Percentiles rank a stretch among this genome's conserved stretches.
Evolutionary conservation across 2,113 vertebrate genomes (phyloP).

Genomic region (Bambusicola thoracicus): DNA sequence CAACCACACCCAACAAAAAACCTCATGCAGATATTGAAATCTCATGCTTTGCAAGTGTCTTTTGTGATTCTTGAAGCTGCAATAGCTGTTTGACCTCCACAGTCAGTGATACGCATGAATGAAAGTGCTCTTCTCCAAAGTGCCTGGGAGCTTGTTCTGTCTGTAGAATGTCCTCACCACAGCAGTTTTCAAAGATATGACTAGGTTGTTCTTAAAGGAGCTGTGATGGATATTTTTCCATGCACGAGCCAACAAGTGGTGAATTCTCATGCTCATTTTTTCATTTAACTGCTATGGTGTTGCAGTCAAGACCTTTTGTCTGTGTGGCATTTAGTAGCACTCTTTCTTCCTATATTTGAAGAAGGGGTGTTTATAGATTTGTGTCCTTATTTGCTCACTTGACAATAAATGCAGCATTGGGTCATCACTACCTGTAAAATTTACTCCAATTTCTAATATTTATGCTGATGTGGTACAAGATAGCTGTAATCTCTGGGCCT

Average conservation of each 20-base stretch:
- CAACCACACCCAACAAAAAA: not conserved
- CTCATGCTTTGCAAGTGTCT: not conserved
- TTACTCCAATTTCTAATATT: not conserved
- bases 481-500: not conserved
- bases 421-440: not conserved
- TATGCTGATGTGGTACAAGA: not conserved
- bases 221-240: not conserved
- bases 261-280: not conserved
- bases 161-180: not conserved
- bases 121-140: not conserved
- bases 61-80: not conserved
- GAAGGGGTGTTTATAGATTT: not conserved
- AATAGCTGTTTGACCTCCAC: not conserved
- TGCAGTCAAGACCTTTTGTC: not conserved
- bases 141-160: not conserved
- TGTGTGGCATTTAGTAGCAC: not conserved
- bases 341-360: not conserved
- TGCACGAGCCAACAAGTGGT: fast-evolving
- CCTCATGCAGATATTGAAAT: not conserved
- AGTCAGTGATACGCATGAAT: not conserved
- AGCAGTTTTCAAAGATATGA: not conserved
- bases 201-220: not conserved
- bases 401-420: not conserved
- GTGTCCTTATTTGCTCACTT: not conserved
- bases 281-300: not conserved